Percentiles rank a stretch among this genome's conserved stretches.
phyloP scores from a whole-genome alignment of 2,888 invertebrate genomes.

The Scelioninae gen. 2 region DNA sequence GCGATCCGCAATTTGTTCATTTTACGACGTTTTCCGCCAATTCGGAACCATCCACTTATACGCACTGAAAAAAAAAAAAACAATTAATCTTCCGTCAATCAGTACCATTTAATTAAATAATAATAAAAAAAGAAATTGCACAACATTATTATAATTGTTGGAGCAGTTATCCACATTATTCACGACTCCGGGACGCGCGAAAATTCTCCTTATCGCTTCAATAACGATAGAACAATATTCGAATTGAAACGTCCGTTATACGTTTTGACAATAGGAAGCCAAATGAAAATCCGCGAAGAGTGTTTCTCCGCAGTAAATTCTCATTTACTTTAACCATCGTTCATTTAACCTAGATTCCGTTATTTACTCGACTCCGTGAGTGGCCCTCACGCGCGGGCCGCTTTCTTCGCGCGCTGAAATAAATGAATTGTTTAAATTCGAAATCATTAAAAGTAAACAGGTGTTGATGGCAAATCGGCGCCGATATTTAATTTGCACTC shows the following conservation, averaged over 20 bases:
- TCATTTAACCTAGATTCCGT: conserved; percentile 39
- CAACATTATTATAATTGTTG: too few relatives aligned
- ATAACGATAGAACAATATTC: too few relatives aligned
- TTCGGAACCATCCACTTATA: too few relatives aligned
- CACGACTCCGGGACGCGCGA: too few relatives aligned
- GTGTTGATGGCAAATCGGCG: conserved; percentile 3
- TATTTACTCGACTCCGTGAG: conserved; percentile 34
- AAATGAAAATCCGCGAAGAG: conserved; percentile 15
- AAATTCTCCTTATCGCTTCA: too few relatives aligned
- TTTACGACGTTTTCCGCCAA: too few relatives aligned
- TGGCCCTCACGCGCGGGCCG: conserved; percentile 12
- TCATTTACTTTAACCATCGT: conserved; percentile 20
- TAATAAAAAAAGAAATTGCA: too few relatives aligned
- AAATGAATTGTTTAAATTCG: conserved; percentile 26
- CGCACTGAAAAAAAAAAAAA: too few relatives aligned
- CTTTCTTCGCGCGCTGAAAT: conserved; percentile 25
- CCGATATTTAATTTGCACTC: conserved; percentile 15
- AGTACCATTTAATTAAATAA: too few relatives aligned
- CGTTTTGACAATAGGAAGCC: conserved; percentile 11
- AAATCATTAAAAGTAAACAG: conserved; percentile 15
- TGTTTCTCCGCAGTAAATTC: conserved; percentile 19
- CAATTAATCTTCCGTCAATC: too few relatives aligned
- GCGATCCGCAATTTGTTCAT: too few relatives aligned
- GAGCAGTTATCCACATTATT: too few relatives aligned
- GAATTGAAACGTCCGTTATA: conserved; percentile 10